These are phyloP conservation scores for Parotocinclus haroldoi DNA, from an alignment of 2,797 vertebrate species.

Conservation along the genomic window DNA sequence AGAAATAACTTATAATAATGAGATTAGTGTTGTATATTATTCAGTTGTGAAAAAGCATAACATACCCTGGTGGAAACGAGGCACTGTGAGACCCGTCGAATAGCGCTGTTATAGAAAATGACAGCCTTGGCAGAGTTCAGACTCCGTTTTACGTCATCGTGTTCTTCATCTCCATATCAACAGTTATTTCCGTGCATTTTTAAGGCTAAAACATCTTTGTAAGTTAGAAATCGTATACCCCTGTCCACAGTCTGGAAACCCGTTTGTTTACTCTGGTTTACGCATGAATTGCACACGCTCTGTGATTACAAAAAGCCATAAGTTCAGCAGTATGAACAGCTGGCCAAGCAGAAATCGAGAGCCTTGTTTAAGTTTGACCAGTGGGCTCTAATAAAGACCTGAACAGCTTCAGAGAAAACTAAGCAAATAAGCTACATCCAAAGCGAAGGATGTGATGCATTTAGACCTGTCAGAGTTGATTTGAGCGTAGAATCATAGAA, in stretches of 20 bases:
- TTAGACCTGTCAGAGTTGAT: neutral
- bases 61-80: too few species aligned
- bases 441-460: conserved; percentile 14
- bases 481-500: conserved; percentile 5
- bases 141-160: too few species aligned
- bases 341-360: conserved; percentile 14
- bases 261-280: conserved; percentile 15
- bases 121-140: too few species aligned
- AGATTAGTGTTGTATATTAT: too few species aligned
- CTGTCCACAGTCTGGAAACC: conserved; percentile 1
- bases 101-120: too few species aligned
- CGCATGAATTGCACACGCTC: conserved; percentile 17
- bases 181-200: too few species aligned
- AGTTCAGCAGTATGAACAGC: conserved; percentile 9
- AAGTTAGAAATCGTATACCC: conserved; percentile 16
- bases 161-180: too few species aligned
- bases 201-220: neutral
- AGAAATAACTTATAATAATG: too few species aligned
- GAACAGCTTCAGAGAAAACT: conserved; percentile 3
- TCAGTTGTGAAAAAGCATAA: too few species aligned
- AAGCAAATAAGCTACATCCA: neutral
- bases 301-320: conserved; percentile 24
- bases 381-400: conserved; percentile 16
- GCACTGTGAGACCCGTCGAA: too few species aligned
- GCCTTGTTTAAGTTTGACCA: conserved; percentile 15